These are phyloP conservation scores for Pseudococcus jackbeardsleyi DNA, from an alignment of 2,888 invertebrate genomes.

Conservation along the genomic window DNA sequence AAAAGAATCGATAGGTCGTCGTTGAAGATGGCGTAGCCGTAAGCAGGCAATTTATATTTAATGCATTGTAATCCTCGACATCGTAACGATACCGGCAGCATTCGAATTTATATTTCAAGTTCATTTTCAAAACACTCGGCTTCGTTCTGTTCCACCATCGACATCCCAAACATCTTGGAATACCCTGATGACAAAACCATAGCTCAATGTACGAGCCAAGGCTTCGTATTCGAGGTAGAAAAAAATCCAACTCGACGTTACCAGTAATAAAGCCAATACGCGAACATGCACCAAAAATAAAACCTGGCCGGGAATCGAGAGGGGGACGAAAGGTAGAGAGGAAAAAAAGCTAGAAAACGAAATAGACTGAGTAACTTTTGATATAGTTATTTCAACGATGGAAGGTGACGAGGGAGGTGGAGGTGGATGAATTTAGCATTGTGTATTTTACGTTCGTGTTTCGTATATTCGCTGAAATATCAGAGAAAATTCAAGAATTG, in stretches of 20 bases:
- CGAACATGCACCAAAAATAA: constrained; percentile 46
- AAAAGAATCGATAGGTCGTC: constrained; percentile 13
- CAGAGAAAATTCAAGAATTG: constrained; percentile 65
- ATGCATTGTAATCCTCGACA: background rate
- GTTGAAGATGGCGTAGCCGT: background rate
- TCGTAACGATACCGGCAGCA: background rate
- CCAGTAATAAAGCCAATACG: constrained; percentile 44
- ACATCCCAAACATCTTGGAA: background rate
- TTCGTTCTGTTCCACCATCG: background rate
- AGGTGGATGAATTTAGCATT: constrained; percentile 59
- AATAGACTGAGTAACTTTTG: constrained; percentile 61
- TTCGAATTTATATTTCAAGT: constrained; percentile 3
- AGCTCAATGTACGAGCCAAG: background rate
- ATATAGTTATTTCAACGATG: constrained; percentile 62
- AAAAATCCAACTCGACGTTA: background rate
- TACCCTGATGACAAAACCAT: background rate
- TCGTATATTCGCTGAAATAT: constrained; percentile 63
- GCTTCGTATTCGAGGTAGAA: background rate
- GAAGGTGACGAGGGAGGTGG: background rate
- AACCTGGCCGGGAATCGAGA: background rate
- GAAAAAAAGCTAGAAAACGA: constrained; percentile 37
- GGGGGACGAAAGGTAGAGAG: background rate
- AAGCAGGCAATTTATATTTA: constrained; percentile 52
- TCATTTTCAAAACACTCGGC: background rate
- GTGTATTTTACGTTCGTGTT: constrained; percentile 65